phyloP scores from a whole-genome alignment of 2,888 invertebrate species.

The Diaperis boleti region DNA sequence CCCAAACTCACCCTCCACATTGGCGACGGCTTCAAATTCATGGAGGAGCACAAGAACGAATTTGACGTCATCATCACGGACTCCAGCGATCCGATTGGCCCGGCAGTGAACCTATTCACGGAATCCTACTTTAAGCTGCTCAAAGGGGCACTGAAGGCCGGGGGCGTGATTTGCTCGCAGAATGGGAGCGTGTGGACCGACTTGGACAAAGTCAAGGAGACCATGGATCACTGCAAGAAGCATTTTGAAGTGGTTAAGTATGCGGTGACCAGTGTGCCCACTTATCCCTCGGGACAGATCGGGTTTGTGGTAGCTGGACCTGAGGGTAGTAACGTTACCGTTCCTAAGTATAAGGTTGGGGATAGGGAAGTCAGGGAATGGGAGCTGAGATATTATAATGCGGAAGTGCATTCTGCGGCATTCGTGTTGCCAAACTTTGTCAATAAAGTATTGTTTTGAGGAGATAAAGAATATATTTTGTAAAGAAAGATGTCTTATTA shows the following conservation, averaged over 20 bases:
- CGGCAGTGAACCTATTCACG: conserved; percentile 73
- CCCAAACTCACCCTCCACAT: conserved; percentile 80
- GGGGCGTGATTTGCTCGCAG: conserved; percentile 92
- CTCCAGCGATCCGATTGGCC: conserved; percentile 96
- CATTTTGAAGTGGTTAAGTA: conserved; percentile 85
- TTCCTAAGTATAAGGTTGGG: conserved; percentile 74
- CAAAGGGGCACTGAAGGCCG: conserved; percentile 83
- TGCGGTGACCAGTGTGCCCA: conserved; percentile 88
- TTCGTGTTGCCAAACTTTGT: conserved; percentile 90
- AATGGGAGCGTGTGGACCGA: conserved; percentile 84
- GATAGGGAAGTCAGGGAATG: conserved; percentile 78
- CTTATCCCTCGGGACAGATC: conserved; percentile 97
- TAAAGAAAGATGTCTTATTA: too few relatives aligned
- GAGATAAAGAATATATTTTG: neutral
- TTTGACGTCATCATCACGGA: conserved; percentile 99
- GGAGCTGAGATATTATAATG: conserved; percentile 87
- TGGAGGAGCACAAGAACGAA: conserved; percentile 84
- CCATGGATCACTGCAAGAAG: conserved; percentile 79
- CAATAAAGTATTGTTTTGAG: conserved; percentile 43
- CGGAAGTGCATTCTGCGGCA: conserved; percentile 85
- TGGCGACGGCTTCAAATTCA: conserved; percentile 95
- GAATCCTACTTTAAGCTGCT: conserved; percentile 72
- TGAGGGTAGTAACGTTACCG: conserved; percentile 75
- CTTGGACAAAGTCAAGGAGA: conserved; percentile 80
- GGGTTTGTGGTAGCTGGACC: conserved; percentile 92